Percentiles rank a stretch among this genome's conserved stretches.
Evolutionary conservation across 2,113 vertebrate genomes (phyloP).

Genomic region (Pachycephala philippinensis): DNA sequence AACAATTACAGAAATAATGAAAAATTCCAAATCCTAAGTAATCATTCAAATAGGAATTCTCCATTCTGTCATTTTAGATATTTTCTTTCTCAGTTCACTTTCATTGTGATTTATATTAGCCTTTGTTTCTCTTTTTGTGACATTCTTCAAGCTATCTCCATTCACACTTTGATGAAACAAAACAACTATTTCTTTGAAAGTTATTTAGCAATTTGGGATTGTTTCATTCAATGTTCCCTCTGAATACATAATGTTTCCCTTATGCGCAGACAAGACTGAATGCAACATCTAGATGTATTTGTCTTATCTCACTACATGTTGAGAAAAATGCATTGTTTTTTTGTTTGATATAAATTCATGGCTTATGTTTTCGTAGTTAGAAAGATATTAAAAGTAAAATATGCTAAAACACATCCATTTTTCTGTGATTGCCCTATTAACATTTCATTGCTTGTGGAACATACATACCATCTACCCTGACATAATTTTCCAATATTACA

Average conservation of each 20-base stretch:
- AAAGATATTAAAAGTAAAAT: neutral
- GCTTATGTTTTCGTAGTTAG: neutral
- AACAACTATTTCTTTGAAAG: conserved; percentile 4
- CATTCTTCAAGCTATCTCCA: neutral
- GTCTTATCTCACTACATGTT: neutral
- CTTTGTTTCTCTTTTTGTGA: neutral
- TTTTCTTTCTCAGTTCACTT: neutral
- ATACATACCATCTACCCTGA: neutral
- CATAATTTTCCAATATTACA: neutral
- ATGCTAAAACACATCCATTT: neutral
- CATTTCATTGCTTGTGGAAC: neutral
- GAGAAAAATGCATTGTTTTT: neutral
- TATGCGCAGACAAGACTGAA: neutral
- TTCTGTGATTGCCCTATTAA: neutral
- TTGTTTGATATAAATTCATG: neutral
- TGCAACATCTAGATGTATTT: neutral
- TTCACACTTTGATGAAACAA: neutral
- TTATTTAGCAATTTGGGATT: conserved; percentile 23
- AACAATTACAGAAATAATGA: neutral
- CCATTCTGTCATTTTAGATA: neutral
- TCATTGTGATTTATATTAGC: neutral
- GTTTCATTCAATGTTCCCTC: neutral
- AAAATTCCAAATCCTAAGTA: neutral
- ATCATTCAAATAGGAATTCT: neutral
- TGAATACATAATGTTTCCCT: neutral